Evolutionary conservation across 2,113 vertebrate species (phyloP), one percentile per base, ranked within the genome.

Genomic region (Zootoca vivipara): DNA sequence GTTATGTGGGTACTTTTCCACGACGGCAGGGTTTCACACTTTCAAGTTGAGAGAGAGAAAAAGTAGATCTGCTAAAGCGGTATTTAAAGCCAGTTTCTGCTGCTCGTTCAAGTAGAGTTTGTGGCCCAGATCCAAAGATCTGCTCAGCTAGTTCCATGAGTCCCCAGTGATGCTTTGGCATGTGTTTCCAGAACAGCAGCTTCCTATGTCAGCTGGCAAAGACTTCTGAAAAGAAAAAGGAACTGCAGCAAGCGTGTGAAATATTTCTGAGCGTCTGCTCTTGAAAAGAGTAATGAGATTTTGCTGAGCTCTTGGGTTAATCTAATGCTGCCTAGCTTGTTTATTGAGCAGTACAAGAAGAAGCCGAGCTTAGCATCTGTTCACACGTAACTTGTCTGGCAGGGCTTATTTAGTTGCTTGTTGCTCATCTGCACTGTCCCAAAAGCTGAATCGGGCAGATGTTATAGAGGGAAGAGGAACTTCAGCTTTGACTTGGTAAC

Each of bases 1-100:
- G 93, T 69, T 93, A 94, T 87, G 22, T 95, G 95, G 46, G 91
- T 94, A 87, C 95, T 96, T 97, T 96, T 94, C 95, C 78, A 93
- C 93, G 62, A 22, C 7, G 30, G 72, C 80, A 83, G 72, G 35
- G 58, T 87, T 83, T 56, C 9, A 42, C 30, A 46, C 30, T 65
- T 73, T 64, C 40, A 24, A 33, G 40, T 42, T 46, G 30, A 58
- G 9, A 46, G 69, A 75, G n/a, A 35, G 28, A 73, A 62, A 12
- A 13, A 12, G 4, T 38, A 10, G 52, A 62, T 75, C 72, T 30
- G 22, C 35, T 20, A 5, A 75, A 64, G 52, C 35, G 16, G 33
- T 85, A 3, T n/a, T 7, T 12, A 12, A 96, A 95, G 92, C 90
- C 87, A 92, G 90, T 83, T 91, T 91, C 86, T 69, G 89, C 64